phyloP scores from a whole-genome alignment of 2,888 invertebrate species.

The Brenthis ino region DNA sequence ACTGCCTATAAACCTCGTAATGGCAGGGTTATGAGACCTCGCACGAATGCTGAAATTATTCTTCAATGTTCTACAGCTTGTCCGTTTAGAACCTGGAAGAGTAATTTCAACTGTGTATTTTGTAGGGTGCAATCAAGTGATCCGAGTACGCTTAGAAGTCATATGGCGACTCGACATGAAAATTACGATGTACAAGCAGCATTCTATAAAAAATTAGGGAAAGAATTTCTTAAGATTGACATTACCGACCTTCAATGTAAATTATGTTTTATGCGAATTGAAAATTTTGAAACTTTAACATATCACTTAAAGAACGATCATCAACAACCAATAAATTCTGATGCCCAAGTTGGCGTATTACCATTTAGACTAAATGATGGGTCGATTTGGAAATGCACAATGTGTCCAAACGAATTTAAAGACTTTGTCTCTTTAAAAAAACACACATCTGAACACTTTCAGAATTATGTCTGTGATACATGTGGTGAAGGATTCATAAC shows the following conservation, averaged over 20 bases:
- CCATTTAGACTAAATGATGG: conserved; percentile 71
- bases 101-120: conserved; percentile 73
- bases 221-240: conserved; percentile 72
- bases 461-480: conserved; percentile 75
- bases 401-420: conserved; percentile 72
- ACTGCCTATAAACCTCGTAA: conserved; percentile 71
- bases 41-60: conserved; percentile 72
- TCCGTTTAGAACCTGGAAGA: conserved; percentile 75
- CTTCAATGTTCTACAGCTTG: conserved; percentile 71
- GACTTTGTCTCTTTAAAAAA: conserved; percentile 71
- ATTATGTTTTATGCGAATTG: conserved; percentile 64
- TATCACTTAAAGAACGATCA: conserved; percentile 70
- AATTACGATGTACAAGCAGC: conserved; percentile 71
- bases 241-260: conserved; percentile 75
- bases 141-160: conserved; percentile 63
- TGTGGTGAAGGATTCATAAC: conserved; percentile 77
- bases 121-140: conserved; percentile 71
- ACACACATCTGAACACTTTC: conserved; percentile 72
- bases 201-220: conserved; percentile 74
- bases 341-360: conserved; percentile 68
- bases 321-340: conserved; percentile 66
- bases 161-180: conserved; percentile 63
- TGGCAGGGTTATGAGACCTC: conserved; percentile 62
- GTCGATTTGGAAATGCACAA: conserved; percentile 71
- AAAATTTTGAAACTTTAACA: conserved; percentile 62